These are phyloP conservation scores for Rhea pennata DNA, from an alignment of 2,113 vertebrate species.

Conservation along the genomic window DNA sequence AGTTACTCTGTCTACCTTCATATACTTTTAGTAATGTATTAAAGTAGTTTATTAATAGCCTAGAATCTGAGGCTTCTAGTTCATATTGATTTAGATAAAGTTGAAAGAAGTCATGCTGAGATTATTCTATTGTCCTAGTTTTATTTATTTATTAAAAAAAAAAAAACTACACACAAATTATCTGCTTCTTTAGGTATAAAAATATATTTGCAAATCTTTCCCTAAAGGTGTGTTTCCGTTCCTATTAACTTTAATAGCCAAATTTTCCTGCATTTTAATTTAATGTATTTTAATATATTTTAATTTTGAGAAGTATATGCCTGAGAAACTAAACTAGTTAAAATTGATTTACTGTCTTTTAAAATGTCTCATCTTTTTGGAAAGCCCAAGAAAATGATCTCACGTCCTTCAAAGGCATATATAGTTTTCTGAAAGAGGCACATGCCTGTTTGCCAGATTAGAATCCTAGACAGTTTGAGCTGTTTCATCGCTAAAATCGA, in stretches of 20 bases:
- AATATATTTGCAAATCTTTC: background rate
- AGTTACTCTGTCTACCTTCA: background rate
- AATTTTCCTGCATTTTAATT: background rate
- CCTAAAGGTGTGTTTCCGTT: background rate
- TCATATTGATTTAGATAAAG: background rate
- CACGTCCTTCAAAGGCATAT: background rate
- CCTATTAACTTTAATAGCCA: background rate
- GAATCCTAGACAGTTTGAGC: background rate
- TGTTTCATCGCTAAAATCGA: background rate
- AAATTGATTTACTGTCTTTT: background rate
- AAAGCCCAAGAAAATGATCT: background rate
- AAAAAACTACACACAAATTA: background rate
- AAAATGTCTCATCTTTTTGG: background rate
- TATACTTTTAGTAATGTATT: background rate
- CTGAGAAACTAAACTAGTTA: background rate
- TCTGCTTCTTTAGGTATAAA: background rate
- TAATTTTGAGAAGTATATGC: background rate
- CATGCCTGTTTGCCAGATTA: background rate
- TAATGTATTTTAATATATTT: too few relatives aligned
- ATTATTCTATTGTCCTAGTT: background rate
- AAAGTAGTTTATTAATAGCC: background rate
- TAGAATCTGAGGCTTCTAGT: background rate
- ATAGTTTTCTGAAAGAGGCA: background rate
- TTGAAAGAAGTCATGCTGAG: rapidly evolving
- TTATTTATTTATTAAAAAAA: background rate